Conservation (phyloP, 92 coral and sea anemone genomes). For the Ricordea florida region DNA sequence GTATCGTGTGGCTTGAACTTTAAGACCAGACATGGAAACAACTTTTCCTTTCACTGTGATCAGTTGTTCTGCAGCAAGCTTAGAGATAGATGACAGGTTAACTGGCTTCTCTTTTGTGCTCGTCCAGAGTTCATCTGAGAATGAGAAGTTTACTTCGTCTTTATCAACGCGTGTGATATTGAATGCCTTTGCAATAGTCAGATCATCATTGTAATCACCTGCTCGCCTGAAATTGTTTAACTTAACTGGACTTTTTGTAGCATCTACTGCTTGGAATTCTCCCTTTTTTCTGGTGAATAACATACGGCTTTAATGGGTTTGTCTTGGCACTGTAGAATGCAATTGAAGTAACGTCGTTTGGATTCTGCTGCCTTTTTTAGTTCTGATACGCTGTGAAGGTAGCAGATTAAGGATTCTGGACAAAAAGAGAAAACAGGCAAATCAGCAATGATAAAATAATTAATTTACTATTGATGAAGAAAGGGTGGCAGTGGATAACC, state of each 20-base stretch:
- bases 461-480: too few relatives aligned
- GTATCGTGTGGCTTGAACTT: not conserved
- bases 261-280: constrained; percentile 23
- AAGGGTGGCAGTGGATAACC: too few relatives aligned
- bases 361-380: not conserved
- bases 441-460: too few relatives aligned
- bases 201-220: not conserved
- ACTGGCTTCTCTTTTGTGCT: not conserved
- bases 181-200: constrained; percentile 3
- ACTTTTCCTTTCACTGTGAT: not conserved
- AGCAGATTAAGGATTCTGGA: too few relatives aligned
- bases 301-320: constrained; percentile 31
- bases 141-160: constrained; percentile 1
- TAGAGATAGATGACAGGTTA: not conserved
- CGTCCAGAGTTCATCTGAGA: constrained; percentile 2
- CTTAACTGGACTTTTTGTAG: constrained; percentile 36
- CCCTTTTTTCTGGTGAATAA: constrained; percentile 23
- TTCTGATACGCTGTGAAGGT: too few relatives aligned
- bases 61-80: constrained; percentile 9
- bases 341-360: constrained; percentile 10
- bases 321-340: constrained; percentile 12
- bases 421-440: too few relatives aligned
- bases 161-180: not conserved
- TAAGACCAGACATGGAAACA: too few relatives aligned
- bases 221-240: constrained; percentile 8